phyloP scores from a whole-genome alignment of 2,113 vertebrate genomes.

The Mionectes macconnelli region DNA sequence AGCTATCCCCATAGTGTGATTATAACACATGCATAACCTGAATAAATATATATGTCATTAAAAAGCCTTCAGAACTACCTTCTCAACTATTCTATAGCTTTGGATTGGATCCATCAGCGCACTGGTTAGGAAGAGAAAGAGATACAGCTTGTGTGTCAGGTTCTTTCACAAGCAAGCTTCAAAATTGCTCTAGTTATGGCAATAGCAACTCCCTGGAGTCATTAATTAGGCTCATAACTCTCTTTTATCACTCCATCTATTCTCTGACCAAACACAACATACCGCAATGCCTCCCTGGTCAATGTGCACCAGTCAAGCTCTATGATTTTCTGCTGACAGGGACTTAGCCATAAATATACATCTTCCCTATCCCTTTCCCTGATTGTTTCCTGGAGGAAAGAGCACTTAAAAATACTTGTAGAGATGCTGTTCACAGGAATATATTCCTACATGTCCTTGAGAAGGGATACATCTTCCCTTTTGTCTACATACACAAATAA shows the following conservation, averaged over 20 bases:
- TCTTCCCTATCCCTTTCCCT: not conserved
- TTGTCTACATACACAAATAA: not conserved
- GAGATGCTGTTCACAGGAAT: not conserved
- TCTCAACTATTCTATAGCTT: not conserved
- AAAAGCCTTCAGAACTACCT: not conserved
- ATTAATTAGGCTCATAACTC: not conserved
- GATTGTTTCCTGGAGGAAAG: not conserved
- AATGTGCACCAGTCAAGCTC: not conserved
- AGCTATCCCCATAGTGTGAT: not conserved
- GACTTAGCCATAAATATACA: fast-evolving
- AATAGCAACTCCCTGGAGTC: not conserved
- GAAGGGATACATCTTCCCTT: not conserved
- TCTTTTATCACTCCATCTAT: not conserved
- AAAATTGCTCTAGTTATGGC: not conserved
- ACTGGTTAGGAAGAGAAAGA: not conserved
- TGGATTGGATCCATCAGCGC: not conserved
- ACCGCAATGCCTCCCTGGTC: not conserved
- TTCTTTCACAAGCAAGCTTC: not conserved
- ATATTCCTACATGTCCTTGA: not conserved
- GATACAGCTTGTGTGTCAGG: fast-evolving
- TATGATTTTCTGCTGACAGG: not conserved
- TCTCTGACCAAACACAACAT: not conserved
- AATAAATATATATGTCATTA: not conserved
- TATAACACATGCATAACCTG: not conserved
- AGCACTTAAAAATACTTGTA: not conserved